Evolutionary conservation across 2,888 invertebrate genomes (phyloP).

Genomic region (Isotomurus palustris): DNA sequence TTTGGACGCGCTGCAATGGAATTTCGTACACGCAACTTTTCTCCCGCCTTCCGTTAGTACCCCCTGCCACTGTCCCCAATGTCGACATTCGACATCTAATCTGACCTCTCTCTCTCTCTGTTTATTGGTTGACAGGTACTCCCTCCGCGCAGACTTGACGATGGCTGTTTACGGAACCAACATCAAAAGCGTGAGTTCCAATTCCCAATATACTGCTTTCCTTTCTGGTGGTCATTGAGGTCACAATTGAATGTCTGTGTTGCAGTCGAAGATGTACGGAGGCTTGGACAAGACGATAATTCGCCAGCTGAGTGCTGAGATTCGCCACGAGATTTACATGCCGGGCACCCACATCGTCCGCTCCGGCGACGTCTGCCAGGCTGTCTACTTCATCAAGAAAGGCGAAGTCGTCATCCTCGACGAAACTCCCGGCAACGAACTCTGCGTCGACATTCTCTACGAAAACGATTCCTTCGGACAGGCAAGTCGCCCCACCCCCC

Average conservation of each 20-base stretch:
- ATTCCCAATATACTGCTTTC: background rate
- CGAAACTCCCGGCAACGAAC: slow-evolving; percentile 33
- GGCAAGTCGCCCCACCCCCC: slow-evolving; percentile 17
- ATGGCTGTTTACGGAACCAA: slow-evolving; percentile 40
- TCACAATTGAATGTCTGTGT: background rate
- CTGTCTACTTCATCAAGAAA: slow-evolving; percentile 42
- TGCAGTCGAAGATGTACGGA: slow-evolving; percentile 35
- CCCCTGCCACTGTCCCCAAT: slow-evolving; percentile 35
- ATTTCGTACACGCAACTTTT: slow-evolving; percentile 28
- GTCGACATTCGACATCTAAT: too few species aligned
- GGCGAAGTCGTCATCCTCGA: slow-evolving; percentile 44
- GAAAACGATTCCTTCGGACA: slow-evolving; percentile 45
- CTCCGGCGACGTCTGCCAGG: slow-evolving; percentile 36
- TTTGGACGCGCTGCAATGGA: slow-evolving; percentile 31
- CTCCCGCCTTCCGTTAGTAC: slow-evolving; percentile 33
- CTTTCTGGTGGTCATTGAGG: background rate
- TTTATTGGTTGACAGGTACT: slow-evolving; percentile 13
- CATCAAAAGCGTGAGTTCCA: slow-evolving; percentile 28
- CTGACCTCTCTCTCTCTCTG: too few species aligned
- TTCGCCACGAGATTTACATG: slow-evolving; percentile 39
- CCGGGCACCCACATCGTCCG: slow-evolving; percentile 41
- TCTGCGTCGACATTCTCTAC: slow-evolving; percentile 38
- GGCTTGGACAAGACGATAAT: slow-evolving; percentile 38
- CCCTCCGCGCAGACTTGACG: slow-evolving; percentile 38
- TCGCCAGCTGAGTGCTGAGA: slow-evolving; percentile 35